Conservation (phyloP, 2,797 vertebrate genomes). For the Prionace glauca region DNA sequence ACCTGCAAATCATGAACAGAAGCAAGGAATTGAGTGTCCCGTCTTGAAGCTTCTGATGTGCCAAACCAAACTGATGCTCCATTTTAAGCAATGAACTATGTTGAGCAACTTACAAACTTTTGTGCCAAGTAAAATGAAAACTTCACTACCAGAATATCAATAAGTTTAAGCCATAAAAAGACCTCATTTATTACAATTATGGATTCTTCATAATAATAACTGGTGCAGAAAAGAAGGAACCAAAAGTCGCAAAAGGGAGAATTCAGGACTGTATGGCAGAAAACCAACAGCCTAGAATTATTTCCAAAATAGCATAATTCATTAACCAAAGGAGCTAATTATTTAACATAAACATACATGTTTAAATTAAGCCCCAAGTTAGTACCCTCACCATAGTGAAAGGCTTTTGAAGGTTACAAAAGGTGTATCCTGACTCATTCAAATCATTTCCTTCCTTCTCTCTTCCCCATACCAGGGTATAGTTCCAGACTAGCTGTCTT, state of each 20-base stretch:
- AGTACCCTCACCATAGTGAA: background rate
- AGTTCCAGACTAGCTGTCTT: background rate
- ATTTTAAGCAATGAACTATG: background rate
- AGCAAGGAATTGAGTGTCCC: background rate
- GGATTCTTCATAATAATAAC: background rate
- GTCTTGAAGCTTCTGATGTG: background rate
- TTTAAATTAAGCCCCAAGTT: background rate
- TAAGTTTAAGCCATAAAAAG: background rate
- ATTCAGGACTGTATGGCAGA: background rate
- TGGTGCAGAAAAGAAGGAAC: background rate
- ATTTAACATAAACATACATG: background rate
- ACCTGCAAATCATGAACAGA: background rate
- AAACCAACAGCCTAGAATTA: background rate
- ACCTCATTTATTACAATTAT: background rate
- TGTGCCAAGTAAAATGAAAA: background rate
- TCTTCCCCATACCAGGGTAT: background rate
- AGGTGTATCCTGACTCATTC: too few species aligned
- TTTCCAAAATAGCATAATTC: constrained; percentile 1
- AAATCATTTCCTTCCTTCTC: background rate
- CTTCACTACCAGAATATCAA: background rate
- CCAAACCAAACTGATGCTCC: background rate
- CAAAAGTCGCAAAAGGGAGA: background rate
- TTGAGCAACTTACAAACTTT: background rate
- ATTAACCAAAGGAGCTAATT: background rate
- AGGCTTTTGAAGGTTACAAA: background rate